These are phyloP conservation scores for Cotesia congregata DNA, from an alignment of 2,888 invertebrate species.

Conservation along the genomic window DNA sequence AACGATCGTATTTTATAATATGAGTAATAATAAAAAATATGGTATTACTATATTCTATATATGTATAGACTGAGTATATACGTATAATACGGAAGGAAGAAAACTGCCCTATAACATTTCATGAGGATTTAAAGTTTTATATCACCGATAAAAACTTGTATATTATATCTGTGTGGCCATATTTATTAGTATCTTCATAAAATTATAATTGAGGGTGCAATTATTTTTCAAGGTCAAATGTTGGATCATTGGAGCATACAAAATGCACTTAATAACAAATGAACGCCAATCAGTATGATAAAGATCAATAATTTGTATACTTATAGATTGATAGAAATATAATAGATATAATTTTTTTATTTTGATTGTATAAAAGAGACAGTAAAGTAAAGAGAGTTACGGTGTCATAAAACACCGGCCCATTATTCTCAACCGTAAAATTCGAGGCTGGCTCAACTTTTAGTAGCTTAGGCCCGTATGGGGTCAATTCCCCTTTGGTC, in stretches of 20 bases:
- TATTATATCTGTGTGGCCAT: background rate
- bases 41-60: background rate
- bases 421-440: conserved; percentile 62
- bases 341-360: too few relatives aligned
- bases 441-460: conserved; percentile 46
- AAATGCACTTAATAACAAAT: background rate
- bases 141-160: background rate
- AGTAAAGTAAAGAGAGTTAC: conserved; percentile 23
- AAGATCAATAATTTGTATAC: too few relatives aligned
- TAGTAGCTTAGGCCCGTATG: conserved; percentile 50
- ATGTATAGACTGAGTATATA: too few relatives aligned
- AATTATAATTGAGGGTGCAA: background rate
- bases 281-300: too few relatives aligned
- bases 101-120: background rate
- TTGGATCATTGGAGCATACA: background rate
- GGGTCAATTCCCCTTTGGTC: conserved; percentile 54
- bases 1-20: too few relatives aligned
- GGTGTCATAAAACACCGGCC: conserved; percentile 50
- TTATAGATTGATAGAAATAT: too few relatives aligned
- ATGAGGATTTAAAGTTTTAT: background rate
- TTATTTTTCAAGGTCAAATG: background rate
- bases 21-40: too few relatives aligned
- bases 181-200: conserved; percentile 23
- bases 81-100: background rate
- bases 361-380: background rate